Evolutionary conservation across 2,113 vertebrate genomes (phyloP).

Genomic region (Rhinolophus sinicus): DNA sequence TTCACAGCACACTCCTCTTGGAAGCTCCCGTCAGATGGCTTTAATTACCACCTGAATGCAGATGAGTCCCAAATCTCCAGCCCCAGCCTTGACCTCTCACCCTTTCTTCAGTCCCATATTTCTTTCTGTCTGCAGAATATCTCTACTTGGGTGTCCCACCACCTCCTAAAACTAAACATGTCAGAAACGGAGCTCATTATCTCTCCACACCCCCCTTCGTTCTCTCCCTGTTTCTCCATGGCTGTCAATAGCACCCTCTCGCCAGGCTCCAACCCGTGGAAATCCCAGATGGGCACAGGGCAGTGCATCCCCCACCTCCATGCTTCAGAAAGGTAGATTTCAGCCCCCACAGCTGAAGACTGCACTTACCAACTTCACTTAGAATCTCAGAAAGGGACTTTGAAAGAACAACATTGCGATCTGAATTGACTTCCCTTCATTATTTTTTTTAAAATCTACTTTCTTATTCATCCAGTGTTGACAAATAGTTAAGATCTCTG

Average conservation of each 20-base stretch:
- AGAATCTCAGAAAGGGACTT: neutral
- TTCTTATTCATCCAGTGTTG: slow-evolving; percentile 27
- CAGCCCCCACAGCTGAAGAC: neutral
- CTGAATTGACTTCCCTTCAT: neutral
- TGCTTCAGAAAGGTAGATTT: neutral
- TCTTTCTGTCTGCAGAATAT: slow-evolving; percentile 82
- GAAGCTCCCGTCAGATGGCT: slow-evolving; percentile 73
- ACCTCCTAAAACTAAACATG: slow-evolving; percentile 82
- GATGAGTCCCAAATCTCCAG: slow-evolving; percentile 75
- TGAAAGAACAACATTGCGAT: neutral
- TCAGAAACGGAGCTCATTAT: slow-evolving; percentile 78
- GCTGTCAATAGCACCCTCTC: slow-evolving; percentile 66
- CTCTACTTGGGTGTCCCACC: slow-evolving; percentile 83
- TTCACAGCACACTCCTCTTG: slow-evolving; percentile 24
- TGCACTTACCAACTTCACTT: neutral
- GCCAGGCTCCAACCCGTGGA: neutral
- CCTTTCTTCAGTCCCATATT: slow-evolving; percentile 77
- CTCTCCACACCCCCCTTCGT: slow-evolving; percentile 46
- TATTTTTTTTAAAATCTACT: neutral
- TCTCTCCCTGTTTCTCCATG: slow-evolving; percentile 49
- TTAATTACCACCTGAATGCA: slow-evolving; percentile 79
- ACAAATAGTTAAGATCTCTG: slow-evolving; percentile 43
- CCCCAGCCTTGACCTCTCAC: slow-evolving; percentile 78
- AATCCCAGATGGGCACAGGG: slow-evolving; percentile 20
- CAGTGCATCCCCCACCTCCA: neutral